Evolutionary conservation across 2,888 invertebrate species (phyloP), one percentile per base, ranked within the genome.

Genomic region (Drosophila kanekoi): DNA sequence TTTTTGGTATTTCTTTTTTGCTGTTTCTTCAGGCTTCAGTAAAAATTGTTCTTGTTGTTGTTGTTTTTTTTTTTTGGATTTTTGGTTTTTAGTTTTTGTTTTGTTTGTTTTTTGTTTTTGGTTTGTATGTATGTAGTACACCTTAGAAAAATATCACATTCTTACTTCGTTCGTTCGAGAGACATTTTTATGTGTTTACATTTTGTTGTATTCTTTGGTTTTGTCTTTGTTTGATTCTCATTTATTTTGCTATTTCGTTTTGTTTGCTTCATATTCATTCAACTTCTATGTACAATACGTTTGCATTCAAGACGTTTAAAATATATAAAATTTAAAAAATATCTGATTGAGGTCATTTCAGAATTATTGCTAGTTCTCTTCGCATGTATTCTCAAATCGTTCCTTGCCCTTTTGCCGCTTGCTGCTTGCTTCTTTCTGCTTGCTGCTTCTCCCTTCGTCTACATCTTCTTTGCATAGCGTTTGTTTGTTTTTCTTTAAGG

Each of bases 101-200:
- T 35, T 51, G 59, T 57, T 47, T 49, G 45, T 53, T 58, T 70
- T 58, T 64, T 44, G 45, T 40, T 64, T 68, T 77, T 77, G 67
- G 77, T 83, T 64, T 66, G 77, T 81, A 74, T 84, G 81, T 70
- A 58, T 75, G 86, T 87, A 81, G 79, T 90, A 87, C 87, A 85
- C 83, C 90, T 89, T 92, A 92, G 91, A 92, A 92, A 92, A 92
- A 92, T 92, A 92, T 92, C 92, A 92, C 92, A 92, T 92, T 91
- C 92, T 92, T 91, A 91, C 91, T 92, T 92, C 92, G 92, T 92
- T 92, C 91, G 91, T 91, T 92, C 92, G 89, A 91, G 91, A 92
- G 92, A 92, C 87, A 90, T 87, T 90, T 85, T 81, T 64, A 72
- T 72, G 77, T 76, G 72, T 57, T 76, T 84, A 77, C 66, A 74